phyloP scores from a whole-genome alignment of 2,113 vertebrate genomes.

The Glaucomys volans region DNA sequence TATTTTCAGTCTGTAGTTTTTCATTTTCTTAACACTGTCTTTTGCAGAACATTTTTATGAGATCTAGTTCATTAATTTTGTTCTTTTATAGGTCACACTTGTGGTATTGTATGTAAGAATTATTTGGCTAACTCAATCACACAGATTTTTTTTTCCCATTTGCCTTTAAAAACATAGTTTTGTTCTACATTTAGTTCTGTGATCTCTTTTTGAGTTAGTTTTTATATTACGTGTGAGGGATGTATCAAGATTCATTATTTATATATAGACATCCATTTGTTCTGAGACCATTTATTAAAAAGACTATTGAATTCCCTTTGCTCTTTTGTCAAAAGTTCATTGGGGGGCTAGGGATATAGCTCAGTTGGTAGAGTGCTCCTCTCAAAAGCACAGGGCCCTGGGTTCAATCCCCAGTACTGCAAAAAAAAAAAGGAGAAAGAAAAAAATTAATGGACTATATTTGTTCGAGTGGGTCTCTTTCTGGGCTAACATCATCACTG shows the following conservation, averaged over 20 bases:
- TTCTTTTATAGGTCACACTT: neutral
- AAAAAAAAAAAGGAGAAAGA: no score
- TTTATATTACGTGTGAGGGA: neutral
- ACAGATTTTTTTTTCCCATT: neutral
- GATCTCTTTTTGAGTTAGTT: constrained; percentile 12
- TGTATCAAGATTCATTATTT: neutral
- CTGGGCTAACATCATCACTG: neutral
- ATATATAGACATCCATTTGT: neutral
- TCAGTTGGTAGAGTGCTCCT: no score
- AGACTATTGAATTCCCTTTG: neutral
- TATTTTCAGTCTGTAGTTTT: neutral
- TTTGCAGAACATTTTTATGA: neutral
- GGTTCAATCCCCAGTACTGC: no score
- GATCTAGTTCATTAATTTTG: neutral
- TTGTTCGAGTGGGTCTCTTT: constrained; percentile 26
- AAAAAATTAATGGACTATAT: neutral
- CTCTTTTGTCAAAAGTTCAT: neutral
- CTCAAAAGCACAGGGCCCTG: no score
- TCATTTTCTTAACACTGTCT: neutral
- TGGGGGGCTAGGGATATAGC: no score
- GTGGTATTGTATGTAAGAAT: neutral
- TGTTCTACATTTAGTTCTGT: constrained; percentile 12
- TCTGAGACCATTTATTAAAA: constrained; percentile 6
- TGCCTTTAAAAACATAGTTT: neutral
- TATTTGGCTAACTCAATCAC: neutral